phyloP scores from a whole-genome alignment of 1,140 invertebrate genomes.

The Helicoverpa zea region DNA sequence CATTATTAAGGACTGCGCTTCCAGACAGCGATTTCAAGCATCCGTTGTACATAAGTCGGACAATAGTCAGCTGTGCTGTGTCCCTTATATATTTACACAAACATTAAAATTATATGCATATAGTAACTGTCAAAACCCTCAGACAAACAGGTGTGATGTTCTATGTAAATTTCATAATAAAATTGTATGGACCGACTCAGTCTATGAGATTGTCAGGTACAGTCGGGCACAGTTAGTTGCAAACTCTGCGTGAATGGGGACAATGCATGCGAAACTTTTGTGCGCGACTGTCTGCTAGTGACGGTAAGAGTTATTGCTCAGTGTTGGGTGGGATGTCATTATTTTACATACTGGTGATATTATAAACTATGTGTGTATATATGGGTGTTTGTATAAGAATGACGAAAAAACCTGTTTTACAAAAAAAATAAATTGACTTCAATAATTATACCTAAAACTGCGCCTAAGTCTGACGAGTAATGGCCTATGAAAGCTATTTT shows the following conservation, averaged over 20 bases:
- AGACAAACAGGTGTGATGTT: too few relatives aligned
- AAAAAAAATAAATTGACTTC: neutral
- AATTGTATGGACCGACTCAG: neutral
- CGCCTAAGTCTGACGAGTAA: too few relatives aligned
- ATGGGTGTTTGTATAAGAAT: neutral
- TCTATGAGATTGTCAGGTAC: conserved; percentile 27
- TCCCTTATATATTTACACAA: too few relatives aligned
- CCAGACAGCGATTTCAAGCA: too few relatives aligned
- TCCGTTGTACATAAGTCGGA: too few relatives aligned
- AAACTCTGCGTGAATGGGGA: neutral
- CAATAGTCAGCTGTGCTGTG: too few relatives aligned
- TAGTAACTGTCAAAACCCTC: too few relatives aligned
- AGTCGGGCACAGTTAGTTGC: conserved; percentile 27
- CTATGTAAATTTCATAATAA: neutral
- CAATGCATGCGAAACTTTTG: conserved; percentile 24
- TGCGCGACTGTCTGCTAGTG: conserved; percentile 1
- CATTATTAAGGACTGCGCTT: too few relatives aligned
- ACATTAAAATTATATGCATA: too few relatives aligned
- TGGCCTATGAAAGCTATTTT: too few relatives aligned
- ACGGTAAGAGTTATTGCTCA: conserved; percentile 10
- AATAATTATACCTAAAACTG: too few relatives aligned
- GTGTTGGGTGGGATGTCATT: neutral
- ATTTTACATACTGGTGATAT: neutral
- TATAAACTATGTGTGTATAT: too few relatives aligned
- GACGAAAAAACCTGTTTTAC: neutral